These are phyloP conservation scores for Scyliorhinus canicula DNA, from an alignment of 2,797 vertebrate genomes.

Conservation along the genomic window DNA sequence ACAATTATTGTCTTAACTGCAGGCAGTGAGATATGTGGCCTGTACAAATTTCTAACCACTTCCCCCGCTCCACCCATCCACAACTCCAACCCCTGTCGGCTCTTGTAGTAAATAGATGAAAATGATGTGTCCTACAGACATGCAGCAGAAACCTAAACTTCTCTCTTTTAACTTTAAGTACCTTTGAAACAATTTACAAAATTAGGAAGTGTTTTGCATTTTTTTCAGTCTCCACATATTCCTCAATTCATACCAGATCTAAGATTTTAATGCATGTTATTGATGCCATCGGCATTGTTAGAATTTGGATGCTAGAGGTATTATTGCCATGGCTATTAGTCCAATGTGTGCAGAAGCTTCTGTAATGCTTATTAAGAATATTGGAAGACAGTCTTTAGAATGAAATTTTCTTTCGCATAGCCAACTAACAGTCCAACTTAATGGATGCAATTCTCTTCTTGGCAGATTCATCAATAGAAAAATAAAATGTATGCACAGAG, in stretches of 20 bases:
- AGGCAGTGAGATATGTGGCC: not conserved
- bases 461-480: not conserved
- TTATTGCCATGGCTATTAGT: not conserved
- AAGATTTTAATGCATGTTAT: not conserved
- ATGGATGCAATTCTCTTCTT: not conserved
- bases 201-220: not conserved
- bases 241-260: not conserved
- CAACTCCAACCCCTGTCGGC: not conserved
- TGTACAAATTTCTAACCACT: not conserved
- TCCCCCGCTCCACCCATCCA: no score
- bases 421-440: not conserved
- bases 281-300: not conserved
- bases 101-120: not conserved
- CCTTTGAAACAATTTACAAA: not conserved
- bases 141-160: not conserved
- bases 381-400: not conserved
- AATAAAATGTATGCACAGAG: not conserved
- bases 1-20: not conserved
- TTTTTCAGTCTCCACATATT: not conserved
- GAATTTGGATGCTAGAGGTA: not conserved
- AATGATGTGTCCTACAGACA: not conserved
- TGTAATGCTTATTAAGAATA: not conserved
- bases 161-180: not conserved
- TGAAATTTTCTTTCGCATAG: not conserved
- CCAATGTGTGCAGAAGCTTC: not conserved